Evolutionary conservation across 2,888 invertebrate species (phyloP).

Genomic region (Agrochola circellaris): DNA sequence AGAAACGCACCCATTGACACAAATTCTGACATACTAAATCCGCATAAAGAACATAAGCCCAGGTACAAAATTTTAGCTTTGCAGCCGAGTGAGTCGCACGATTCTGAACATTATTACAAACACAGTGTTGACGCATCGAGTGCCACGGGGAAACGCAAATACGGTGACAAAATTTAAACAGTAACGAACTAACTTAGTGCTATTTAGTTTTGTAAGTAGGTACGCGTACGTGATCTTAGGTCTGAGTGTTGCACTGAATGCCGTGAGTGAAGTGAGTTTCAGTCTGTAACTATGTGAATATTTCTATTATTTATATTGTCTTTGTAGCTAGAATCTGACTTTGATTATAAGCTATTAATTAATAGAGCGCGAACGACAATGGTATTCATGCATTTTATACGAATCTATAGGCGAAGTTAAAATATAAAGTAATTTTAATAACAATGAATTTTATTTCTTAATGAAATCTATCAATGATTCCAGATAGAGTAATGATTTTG

Average conservation of each 20-base stretch:
- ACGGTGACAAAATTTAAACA: conserved; percentile 86
- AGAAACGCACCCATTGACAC: conserved; percentile 63
- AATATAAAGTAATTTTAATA: conserved; percentile 72
- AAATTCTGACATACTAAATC: conserved; percentile 50
- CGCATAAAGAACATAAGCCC: conserved; percentile 66
- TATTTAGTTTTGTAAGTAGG: conserved; percentile 68
- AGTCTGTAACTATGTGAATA: conserved; percentile 70
- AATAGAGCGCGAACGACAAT: conserved; percentile 76
- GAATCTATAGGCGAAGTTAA: conserved; percentile 79
- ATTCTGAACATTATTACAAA: conserved; percentile 64
- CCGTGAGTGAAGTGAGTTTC: conserved; percentile 71
- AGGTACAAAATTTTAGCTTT: conserved; percentile 72
- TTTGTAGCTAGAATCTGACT: conserved; percentile 73
- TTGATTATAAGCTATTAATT: conserved; percentile 74
- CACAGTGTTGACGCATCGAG: conserved; percentile 70
- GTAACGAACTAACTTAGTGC: conserved; percentile 62
- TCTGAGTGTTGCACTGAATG: conserved; percentile 71
- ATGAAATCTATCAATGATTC: conserved; percentile 5
- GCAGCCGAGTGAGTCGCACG: conserved; percentile 58
- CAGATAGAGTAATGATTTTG: conserved; percentile 7
- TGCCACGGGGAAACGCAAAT: conserved; percentile 79
- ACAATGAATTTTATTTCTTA: conserved; percentile 51
- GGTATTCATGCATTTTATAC: conserved; percentile 86
- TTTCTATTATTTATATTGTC: conserved; percentile 73
- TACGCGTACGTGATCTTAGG: conserved; percentile 78